Conservation (phyloP, 2,113 vertebrate genomes). For the Aphyosemion australe region DNA sequence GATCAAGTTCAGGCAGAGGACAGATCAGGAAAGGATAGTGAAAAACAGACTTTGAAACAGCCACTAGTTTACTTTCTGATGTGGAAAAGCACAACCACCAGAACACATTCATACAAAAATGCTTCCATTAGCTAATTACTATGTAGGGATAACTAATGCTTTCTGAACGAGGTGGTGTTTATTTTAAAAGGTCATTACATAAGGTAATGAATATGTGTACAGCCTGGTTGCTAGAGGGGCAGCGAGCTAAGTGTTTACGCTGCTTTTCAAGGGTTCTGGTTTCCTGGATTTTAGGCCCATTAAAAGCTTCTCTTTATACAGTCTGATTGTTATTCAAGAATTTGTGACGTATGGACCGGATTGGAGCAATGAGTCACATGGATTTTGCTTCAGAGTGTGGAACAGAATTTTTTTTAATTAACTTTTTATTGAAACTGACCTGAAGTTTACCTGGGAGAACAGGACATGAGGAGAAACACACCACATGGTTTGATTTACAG, state of each 20-base stretch:
- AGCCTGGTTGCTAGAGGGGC: constrained; percentile 43
- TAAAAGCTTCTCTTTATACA: constrained; percentile 52
- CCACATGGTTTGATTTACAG: too few species aligned
- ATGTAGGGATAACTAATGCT: constrained; percentile 57
- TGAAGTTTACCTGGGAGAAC: constrained; percentile 18
- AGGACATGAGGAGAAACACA: too few species aligned
- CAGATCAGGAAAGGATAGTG: constrained; percentile 21
- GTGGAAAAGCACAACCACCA: constrained; percentile 18
- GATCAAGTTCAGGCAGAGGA: constrained; percentile 53
- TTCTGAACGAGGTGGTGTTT: constrained; percentile 51
- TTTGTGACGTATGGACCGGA: constrained; percentile 44
- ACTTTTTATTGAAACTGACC: constrained; percentile 26
- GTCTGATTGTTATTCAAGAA: constrained; percentile 50
- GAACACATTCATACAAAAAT: constrained; percentile 14
- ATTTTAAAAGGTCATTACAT: constrained; percentile 66
- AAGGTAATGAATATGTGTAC: constrained; percentile 64
- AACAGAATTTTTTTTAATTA: constrained; percentile 1
- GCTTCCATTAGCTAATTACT: constrained; percentile 33
- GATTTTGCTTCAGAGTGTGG: not conserved
- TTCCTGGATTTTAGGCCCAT: constrained; percentile 50
- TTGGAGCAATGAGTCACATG: constrained; percentile 29
- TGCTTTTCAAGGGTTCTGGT: too few species aligned
- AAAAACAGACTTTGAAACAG: constrained; percentile 6
- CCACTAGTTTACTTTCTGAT: not conserved
- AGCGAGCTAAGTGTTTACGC: constrained; percentile 52